Base-by-base conservation (phyloP, 2,113 vertebrate genomes). In the Aleadryas rufinucha region DNA sequence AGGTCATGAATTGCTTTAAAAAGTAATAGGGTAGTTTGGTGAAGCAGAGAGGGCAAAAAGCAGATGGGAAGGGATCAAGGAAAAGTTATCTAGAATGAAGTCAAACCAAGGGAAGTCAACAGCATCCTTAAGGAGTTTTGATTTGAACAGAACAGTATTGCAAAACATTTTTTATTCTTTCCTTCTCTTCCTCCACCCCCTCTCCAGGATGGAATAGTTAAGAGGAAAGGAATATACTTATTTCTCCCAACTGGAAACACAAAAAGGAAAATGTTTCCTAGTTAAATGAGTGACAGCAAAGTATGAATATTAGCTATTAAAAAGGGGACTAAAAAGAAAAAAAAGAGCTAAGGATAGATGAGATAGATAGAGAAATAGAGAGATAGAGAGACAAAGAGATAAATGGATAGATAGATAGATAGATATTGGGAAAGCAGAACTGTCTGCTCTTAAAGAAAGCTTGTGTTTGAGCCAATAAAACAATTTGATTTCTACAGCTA, bases 41-140 rank as follows among this genome's bases (percentile, higher is more conserved):
- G 76, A 90, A 93, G 42, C 2, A 3, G 19, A 95, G 39, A 81
- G 59, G 31, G 79, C 44, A 92, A 90, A 96, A 96, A 93, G 16
- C n/a, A 74, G 35, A 92, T 63, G 16, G 33, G 28, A 84, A 94
- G 6, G 45, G 64, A 92, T 90, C 66, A 92, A 89, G 39, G 50
- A 77, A 80, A 80, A 60, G 19, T 54, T 88, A 39, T 16, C 39
- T 60, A 56, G 64, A 81, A 78, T 63, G 41, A 81, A 86, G 30
- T 79, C 41, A 91, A 87, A 30, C 11, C 33, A 69, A 42, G 28
- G 68, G n/a, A 93, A 89, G 17, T 72, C 78, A 91, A 84, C 56
- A 96, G 11, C 17, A 50, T 19, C 18, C 27, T 65, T 66, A 71
- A 75, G 39, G 31, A 84, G 8, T 16, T 81, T 75, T 81, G 49